phyloP scores from a whole-genome alignment of 2,113 vertebrate species.

The Rousettus leschenaultii region DNA sequence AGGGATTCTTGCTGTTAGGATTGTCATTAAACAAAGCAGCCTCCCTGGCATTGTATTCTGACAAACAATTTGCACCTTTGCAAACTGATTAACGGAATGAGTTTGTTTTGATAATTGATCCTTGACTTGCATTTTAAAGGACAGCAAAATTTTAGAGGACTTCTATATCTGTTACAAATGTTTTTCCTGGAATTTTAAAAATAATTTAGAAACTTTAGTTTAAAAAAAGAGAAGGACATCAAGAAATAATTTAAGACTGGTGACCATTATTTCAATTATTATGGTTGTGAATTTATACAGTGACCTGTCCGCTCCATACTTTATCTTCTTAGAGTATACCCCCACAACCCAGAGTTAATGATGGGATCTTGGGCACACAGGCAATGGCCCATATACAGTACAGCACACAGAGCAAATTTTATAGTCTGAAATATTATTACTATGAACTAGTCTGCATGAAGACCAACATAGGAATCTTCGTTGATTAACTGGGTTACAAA shows the following conservation, averaged over 20 bases:
- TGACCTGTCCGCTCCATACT: neutral
- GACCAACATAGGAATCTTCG: neutral
- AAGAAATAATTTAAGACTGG: conserved; percentile 15
- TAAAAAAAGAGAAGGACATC: neutral
- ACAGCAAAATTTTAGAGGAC: conserved; percentile 37
- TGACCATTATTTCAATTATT: neutral
- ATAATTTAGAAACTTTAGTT: conserved; percentile 5
- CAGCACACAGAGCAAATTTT: neutral
- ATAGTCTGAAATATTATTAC: neutral
- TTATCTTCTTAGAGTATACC: neutral
- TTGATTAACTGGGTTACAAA: conserved; percentile 21
- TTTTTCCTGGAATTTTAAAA: neutral
- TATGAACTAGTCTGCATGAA: neutral
- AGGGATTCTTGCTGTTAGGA: conserved; percentile 71
- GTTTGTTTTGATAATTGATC: conserved; percentile 73
- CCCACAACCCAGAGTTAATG: neutral
- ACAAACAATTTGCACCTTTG: conserved; percentile 77
- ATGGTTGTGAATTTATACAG: neutral
- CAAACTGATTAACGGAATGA: conserved; percentile 70
- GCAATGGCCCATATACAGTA: neutral
- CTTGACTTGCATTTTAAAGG: conserved; percentile 73
- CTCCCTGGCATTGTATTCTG: conserved; percentile 73
- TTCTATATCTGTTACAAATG: conserved; percentile 47
- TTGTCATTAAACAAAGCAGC: conserved; percentile 75
- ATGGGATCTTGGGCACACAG: neutral